Evolutionary conservation across 2,797 vertebrate genomes (phyloP), one percentile per base, ranked within the genome.

Genomic region (Spondyliosoma cantharus): DNA sequence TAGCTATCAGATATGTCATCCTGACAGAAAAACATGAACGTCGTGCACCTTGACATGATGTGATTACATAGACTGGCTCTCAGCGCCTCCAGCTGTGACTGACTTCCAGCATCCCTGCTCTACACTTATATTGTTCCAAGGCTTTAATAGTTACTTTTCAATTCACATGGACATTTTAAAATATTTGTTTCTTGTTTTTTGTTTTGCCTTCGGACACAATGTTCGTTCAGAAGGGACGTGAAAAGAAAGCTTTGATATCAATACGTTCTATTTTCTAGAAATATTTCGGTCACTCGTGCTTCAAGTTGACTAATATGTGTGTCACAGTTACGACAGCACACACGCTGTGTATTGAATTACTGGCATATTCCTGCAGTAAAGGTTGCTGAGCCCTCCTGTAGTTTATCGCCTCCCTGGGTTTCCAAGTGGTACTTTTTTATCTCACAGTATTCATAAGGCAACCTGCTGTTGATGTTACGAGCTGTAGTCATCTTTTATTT

Each of bases 381-480:
- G 14, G 17, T 48, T 25, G 1, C 14, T 22, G 12, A 45, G 7
- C 4, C n/a, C 8, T 32, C 9, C 0, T 17, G 68, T 20, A 58
- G 16, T 24, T 58, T 9, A 27, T 14, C 6, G 24, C 37, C 37
- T n/a, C 15, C 3, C 17, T 20, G 7, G 19, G 22, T 63, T 76
- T 67, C 52, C 2, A 22, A 13, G 1, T 52, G 2, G 4, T 45
- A n/a, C 13, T 60, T 12, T 46, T 46, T 45, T 52, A 20, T 72
- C 32, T 63, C 15, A 69, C 14, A 32, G 32, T 37, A 37, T 9
- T 73, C 12, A 72, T 57, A 42, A 74, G 60, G 27, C 73, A 5
- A 73, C 24, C 24, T 29, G 24, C 45, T 24, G 12, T 42, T 43
- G 32, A 32, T 32, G 32, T 32, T 32, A 25, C 12, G 13, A 73